Evolutionary conservation across 1,140 invertebrate genomes (phyloP), one percentile per base, ranked within the genome.

Genomic region (Mamestra configurata): DNA sequence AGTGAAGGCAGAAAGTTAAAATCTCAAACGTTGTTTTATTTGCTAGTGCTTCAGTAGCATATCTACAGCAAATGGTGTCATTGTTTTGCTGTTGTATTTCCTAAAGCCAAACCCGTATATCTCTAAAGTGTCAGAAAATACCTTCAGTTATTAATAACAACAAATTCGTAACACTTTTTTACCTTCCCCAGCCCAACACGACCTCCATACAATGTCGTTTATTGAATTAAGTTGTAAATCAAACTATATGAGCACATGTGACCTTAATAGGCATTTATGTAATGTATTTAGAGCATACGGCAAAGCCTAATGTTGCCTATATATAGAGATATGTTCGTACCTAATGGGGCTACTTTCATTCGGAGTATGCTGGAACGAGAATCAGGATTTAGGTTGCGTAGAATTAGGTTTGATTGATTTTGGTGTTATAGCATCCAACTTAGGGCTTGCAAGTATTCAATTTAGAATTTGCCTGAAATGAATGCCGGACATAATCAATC

Each of bases 201-300:
- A 18, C 7, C 1, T n/a, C 20, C 13, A 57, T 46, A 59, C 20
- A 20, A 20, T 18, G 46, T 37, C 27, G 7, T 24, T 24, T 13
- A 59, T 75, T 43, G 43, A 76, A 76, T 76, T 61, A 76, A 61
- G 73, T 61, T 76, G 64, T 76, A 76, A 76, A 76, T 76, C 73
- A 64, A 22, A 11, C 40, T 61, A 13, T 40, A 76, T 43, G 20
- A 1, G 15, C 22, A 49, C 24, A 61, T 64, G 27, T 11, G 73
- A 31, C 73, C 73, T 61, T 64, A 76, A 49, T 61, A 46, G 73
- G 15, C 40, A 66, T 49, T 22, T 55, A 73, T 57, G 53, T 46
- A 64, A 61, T 61, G 55, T 31, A 49, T 64, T 76, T 49, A 46
- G 55, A 8, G 24, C 43, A 35, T 40, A 64, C 15, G n/a, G 22